Percentiles rank a stretch among this genome's conserved stretches.
These are phyloP conservation scores for Phyllostomus hastatus DNA, from an alignment of 2,113 vertebrate genomes.

Conservation along the genomic window DNA sequence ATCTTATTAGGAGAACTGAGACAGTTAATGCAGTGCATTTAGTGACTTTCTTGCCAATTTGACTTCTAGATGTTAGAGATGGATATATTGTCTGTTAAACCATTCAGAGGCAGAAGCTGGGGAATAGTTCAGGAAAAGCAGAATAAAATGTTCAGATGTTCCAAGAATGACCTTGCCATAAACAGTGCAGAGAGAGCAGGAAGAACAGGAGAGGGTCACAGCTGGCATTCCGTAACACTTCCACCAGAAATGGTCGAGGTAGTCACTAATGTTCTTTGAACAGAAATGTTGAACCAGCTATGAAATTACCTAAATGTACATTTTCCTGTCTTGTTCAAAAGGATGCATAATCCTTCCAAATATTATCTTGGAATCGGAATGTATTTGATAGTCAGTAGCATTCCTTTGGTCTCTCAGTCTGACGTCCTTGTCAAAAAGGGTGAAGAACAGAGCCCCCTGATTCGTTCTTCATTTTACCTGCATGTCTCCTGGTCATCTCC, in stretches of 20 bases:
- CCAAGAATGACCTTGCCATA: neutral
- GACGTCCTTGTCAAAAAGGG: neutral
- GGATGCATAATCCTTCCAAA: neutral
- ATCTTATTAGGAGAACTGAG: neutral
- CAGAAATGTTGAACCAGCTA: neutral
- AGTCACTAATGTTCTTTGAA: neutral
- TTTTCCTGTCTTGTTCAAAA: neutral
- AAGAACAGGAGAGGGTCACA: neutral
- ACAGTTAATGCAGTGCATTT: neutral
- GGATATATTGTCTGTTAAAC: neutral
- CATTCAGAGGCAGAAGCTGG: neutral
- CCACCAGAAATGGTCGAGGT: neutral
- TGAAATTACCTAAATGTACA: neutral
- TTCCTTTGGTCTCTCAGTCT: neutral
- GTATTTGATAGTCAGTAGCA: neutral
- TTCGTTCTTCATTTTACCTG: neutral
- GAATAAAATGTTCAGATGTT: neutral
- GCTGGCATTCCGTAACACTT: neutral
- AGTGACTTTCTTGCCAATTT: neutral
- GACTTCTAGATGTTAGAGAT: neutral
- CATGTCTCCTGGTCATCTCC: neutral
- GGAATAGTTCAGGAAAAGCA: neutral
- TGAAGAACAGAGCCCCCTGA: neutral
- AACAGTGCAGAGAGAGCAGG: neutral
- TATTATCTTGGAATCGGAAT: neutral